A percentile compares a stretch with the other conserved stretches of the same genome.
Evolutionary conservation across 2,113 vertebrate species (phyloP).

Genomic region (Ictalurus punctatus): DNA sequence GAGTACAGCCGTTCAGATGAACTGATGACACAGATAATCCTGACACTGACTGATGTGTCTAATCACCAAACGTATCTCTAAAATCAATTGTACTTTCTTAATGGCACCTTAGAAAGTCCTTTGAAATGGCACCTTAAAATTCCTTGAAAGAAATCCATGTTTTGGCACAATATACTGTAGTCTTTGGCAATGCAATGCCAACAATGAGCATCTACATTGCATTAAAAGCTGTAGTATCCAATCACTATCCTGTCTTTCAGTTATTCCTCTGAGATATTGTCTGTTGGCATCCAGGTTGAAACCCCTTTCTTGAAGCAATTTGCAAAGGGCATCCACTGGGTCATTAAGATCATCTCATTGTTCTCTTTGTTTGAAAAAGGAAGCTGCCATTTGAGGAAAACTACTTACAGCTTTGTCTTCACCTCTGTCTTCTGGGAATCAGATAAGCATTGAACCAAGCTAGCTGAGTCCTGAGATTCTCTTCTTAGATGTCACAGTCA

Average conservation of each 20-base stretch:
- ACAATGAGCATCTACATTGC: slow-evolving; percentile 9
- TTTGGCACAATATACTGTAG: slow-evolving; percentile 61
- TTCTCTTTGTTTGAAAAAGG: slow-evolving; percentile 10
- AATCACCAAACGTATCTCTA: slow-evolving; percentile 75
- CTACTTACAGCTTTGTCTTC: neutral
- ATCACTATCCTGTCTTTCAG: slow-evolving; percentile 1
- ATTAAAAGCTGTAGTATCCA: neutral
- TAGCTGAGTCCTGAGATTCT: neutral
- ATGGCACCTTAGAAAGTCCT: slow-evolving; percentile 59
- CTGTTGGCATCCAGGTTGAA: neutral
- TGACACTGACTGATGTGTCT: slow-evolving; percentile 80
- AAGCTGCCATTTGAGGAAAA: neutral
- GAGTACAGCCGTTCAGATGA: slow-evolving; percentile 48
- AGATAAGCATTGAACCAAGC: slow-evolving; percentile 29
- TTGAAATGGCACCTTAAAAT: slow-evolving; percentile 33
- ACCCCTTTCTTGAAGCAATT: neutral
- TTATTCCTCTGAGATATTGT: neutral
- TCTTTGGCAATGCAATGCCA: slow-evolving; percentile 37
- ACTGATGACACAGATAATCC: slow-evolving; percentile 76
- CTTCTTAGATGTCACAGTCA: slow-evolving; percentile 52
- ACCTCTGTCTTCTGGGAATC: slow-evolving; percentile 19
- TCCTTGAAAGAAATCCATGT: slow-evolving; percentile 59
- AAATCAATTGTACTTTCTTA: slow-evolving; percentile 73
- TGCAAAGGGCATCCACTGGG: neutral
- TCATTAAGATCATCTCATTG: slow-evolving; percentile 10